These are phyloP conservation scores for Achatina immaculata DNA, from an alignment of 1,140 invertebrate genomes.

Conservation along the genomic window DNA sequence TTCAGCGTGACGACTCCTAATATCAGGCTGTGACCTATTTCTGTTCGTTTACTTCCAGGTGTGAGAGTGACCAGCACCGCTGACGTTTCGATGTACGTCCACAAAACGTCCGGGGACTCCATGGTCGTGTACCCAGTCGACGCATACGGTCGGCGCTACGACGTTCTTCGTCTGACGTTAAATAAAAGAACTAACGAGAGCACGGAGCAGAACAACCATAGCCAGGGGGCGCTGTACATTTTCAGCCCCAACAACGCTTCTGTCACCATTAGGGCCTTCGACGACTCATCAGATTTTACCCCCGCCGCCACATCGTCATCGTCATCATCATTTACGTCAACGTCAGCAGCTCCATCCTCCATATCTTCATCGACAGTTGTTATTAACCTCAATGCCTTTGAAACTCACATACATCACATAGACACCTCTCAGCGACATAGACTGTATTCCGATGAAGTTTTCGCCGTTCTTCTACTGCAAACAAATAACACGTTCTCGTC, in stretches of 20 bases:
- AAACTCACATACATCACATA: slow-evolving; percentile 9
- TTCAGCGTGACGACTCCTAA: too few species aligned
- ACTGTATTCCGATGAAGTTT: slow-evolving; percentile 5
- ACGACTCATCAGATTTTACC: not conserved
- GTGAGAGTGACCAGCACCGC: not conserved
- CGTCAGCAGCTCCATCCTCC: not conserved
- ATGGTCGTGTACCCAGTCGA: slow-evolving; percentile 16
- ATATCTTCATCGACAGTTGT: not conserved
- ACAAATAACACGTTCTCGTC: not conserved
- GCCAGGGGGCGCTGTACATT: not conserved
- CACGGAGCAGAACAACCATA: not conserved
- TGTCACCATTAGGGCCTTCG: not conserved
- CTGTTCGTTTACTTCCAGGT: slow-evolving; percentile 21
- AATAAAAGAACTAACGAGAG: not conserved
- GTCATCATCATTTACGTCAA: not conserved
- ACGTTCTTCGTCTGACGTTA: not conserved
- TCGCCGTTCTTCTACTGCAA: slow-evolving; percentile 4
- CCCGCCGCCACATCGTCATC: not conserved
- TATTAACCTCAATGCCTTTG: slow-evolving; percentile 4
- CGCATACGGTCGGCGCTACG: not conserved
- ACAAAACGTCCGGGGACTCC: slow-evolving; percentile 13
- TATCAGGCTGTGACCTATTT: too few species aligned
- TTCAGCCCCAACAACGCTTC: slow-evolving; percentile 28
- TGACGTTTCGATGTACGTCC: slow-evolving; percentile 25
- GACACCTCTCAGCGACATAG: not conserved